phyloP scores from a whole-genome alignment of 2,888 invertebrate genomes.

The Apantesis nais region DNA sequence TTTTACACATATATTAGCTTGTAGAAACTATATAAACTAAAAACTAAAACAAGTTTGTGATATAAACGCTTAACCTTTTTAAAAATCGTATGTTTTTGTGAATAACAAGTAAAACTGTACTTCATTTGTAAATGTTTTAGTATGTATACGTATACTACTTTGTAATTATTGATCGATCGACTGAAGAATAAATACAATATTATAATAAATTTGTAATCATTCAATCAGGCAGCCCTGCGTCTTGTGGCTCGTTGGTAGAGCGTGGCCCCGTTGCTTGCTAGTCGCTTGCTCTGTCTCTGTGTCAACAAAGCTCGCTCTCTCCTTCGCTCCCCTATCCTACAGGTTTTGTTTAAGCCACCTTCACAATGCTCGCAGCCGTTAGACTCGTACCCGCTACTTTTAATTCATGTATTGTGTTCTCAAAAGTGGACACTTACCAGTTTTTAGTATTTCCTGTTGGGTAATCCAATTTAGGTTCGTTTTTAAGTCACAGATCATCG shows the following conservation, averaged over 20 bases:
- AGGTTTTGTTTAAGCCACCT: conserved; percentile 72
- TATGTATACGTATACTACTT: background rate
- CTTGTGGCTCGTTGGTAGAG: conserved; percentile 33
- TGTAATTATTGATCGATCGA: background rate
- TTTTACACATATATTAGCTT: background rate
- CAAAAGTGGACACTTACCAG: conserved; percentile 61
- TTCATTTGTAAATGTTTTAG: background rate
- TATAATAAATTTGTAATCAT: background rate
- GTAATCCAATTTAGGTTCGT: conserved; percentile 70
- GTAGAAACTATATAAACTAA: background rate
- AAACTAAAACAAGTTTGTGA: background rate
- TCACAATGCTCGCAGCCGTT: conserved; percentile 50
- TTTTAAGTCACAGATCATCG: conserved; percentile 63
- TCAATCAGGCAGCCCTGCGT: background rate
- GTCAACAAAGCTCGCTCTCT: conserved; percentile 80
- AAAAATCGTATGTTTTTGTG: background rate
- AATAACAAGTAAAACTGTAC: background rate
- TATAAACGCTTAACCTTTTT: background rate
- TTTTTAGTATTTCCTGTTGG: conserved; percentile 55
- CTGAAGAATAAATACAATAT: too few species aligned
- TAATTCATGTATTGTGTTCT: conserved; percentile 37
- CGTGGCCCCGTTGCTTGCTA: conserved; percentile 43
- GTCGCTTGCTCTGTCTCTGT: conserved; percentile 69
- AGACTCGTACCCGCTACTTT: conserved; percentile 51
- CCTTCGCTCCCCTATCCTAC: conserved; percentile 71